phyloP scores from a whole-genome alignment of 1,140 invertebrate genomes.

The Anastatus disparis region DNA sequence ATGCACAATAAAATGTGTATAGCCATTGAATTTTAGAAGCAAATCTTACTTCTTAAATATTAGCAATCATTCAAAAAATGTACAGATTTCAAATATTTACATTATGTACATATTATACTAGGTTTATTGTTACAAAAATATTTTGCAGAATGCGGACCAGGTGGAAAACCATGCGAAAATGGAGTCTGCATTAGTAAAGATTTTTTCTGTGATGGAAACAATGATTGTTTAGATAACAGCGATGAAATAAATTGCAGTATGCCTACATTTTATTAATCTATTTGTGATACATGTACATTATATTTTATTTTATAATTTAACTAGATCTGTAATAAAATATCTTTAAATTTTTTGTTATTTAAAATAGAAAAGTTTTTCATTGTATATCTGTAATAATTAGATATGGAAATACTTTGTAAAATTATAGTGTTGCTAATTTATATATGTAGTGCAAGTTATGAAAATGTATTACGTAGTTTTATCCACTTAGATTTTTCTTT shows the following conservation, averaged over 20 bases:
- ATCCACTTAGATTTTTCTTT: too few relatives aligned
- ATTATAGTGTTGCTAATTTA: too few relatives aligned
- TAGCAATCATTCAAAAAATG: background rate
- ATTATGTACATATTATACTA: background rate
- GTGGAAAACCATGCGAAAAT: constrained; percentile 71
- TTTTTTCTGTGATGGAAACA: constrained; percentile 68
- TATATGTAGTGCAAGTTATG: too few relatives aligned
- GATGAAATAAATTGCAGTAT: constrained; percentile 77
- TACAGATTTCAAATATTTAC: background rate
- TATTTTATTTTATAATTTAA: too few relatives aligned
- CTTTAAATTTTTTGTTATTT: too few relatives aligned
- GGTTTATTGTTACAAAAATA: constrained; percentile 3
- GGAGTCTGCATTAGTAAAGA: constrained; percentile 69
- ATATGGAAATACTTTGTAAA: too few relatives aligned
- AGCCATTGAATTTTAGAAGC: constrained; percentile 12
- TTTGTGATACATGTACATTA: too few relatives aligned
- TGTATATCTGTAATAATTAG: too few relatives aligned
- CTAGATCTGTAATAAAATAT: too few relatives aligned
- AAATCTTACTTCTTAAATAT: background rate
- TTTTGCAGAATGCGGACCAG: constrained; percentile 63
- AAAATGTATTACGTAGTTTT: too few relatives aligned
- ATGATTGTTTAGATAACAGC: constrained; percentile 78
- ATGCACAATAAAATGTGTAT: constrained; percentile 33
- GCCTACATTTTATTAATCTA: constrained; percentile 13
- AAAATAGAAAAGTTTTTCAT: too few relatives aligned